These are phyloP conservation scores for Baryphthengus martii DNA, from an alignment of 2,113 vertebrate genomes.

Conservation along the genomic window DNA sequence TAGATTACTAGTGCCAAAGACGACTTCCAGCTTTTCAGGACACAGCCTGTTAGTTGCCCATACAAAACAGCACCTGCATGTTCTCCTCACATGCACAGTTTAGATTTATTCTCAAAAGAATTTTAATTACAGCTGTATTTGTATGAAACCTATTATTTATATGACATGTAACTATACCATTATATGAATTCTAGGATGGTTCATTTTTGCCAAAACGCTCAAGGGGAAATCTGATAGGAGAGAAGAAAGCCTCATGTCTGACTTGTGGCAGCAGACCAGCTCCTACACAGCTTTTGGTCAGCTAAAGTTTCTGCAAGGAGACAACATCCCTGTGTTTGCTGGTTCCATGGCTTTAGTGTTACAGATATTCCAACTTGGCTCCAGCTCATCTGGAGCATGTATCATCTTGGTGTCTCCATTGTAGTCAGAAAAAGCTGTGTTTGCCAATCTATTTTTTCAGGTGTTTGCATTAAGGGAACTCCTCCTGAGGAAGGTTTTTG, in stretches of 20 bases:
- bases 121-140: not conserved
- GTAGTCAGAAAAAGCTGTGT: not conserved
- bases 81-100: not conserved
- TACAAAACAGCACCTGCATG: not conserved
- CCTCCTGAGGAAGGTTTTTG: not conserved
- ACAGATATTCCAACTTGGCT: not conserved
- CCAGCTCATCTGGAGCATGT: not conserved
- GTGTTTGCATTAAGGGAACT: not conserved
- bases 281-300: not conserved
- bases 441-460: not conserved
- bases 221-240: not conserved
- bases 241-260: not conserved
- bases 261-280: not conserved
- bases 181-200: not conserved
- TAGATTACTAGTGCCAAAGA: not conserved
- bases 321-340: fast-evolving
- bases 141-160: not conserved
- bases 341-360: not conserved
- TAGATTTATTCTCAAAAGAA: not conserved
- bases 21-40: not conserved
- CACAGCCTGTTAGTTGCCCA: not conserved
- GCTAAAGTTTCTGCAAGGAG: not conserved
- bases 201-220: not conserved
- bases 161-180: not conserved
- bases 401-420: not conserved